Base-by-base conservation (phyloP, 2,113 vertebrate genomes). In the Chascanopsetta lugubris region DNA sequence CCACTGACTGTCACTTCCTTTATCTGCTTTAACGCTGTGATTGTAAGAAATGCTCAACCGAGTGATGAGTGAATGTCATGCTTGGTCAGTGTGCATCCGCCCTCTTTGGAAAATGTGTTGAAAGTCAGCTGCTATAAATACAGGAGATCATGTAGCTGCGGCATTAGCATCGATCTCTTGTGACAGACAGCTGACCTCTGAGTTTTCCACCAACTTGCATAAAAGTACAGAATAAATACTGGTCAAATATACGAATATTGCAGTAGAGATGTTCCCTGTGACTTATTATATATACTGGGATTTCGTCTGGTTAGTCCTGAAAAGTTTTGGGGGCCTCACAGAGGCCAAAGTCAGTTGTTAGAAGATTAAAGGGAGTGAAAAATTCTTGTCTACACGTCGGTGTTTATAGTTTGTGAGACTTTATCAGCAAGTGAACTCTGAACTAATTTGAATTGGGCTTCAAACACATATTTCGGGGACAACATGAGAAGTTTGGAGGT, bases 81-180 rank as follows among this genome's bases (percentile, higher is more conserved):
- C 72, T 84, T 72, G 61, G 21, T 63, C 51, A 2, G 15, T 8
- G 30, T 27, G 18, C 1, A n/a, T n/a, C n/a, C n/a, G 53, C 18
- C 50, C 34, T 66, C 40, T 30, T 6, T n/a, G 30, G 67, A 59
- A 58, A 55, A 73, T 73, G 78, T 85, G 75, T 56, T 86, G 72
- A 85, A 86, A 67, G 68, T 45, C n/a, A 29, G 71, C 61, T 76
- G 70, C 90, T 90, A 91, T 86, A 88, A 90, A 91, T 91, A 89
- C 71, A 79, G 72, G 77, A 62, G 74, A 89, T 91, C 87, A 84
- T 56, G 58, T 91, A 70, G 73, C 87, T 51, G 30, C 29, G 69
- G 75, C 29, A 58, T 83, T 83, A 75, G 82, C 54, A 24, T 20
- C 38, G 43, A 70, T 77, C 29, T 77, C 62, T 40, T 72, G 29